A percentile compares a stretch with the other conserved stretches of the same genome.
Conservation (phyloP, 2,113 vertebrate genomes). For the Hemiprocne comata region DNA sequence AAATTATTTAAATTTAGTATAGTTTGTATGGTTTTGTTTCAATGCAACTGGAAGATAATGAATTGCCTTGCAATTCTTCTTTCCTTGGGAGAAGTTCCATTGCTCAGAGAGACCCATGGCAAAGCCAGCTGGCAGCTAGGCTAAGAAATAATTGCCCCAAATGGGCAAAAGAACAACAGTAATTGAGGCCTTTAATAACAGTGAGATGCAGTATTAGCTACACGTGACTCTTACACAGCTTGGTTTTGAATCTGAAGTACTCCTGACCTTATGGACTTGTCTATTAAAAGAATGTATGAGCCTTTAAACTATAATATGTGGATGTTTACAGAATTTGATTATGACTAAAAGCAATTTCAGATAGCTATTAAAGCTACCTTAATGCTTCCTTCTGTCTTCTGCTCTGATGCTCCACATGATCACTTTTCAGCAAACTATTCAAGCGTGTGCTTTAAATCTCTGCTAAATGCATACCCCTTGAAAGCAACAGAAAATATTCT, state of each 20-base stretch:
- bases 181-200: not conserved
- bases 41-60: not conserved
- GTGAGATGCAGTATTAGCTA: not conserved
- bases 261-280: not conserved
- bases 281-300: not conserved
- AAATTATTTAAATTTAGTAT: not conserved
- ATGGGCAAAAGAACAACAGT: not conserved
- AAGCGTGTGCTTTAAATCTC: not conserved
- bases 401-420: not conserved
- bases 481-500: not conserved
- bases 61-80: not conserved
- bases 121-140: not conserved
- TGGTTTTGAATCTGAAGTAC: not conserved
- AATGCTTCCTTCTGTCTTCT: not conserved
- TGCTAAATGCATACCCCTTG: not conserved
- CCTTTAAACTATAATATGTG: not conserved
- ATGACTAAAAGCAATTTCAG: not conserved
- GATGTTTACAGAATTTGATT: not conserved
- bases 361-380: not conserved
- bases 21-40: not conserved
- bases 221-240: not conserved
- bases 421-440: not conserved
- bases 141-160: not conserved
- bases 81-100: not conserved
- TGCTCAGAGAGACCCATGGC: not conserved